A percentile compares a stretch with the other conserved stretches of the same genome.
Evolutionary conservation across 2,113 vertebrate species (phyloP).

Genomic region (Pseudopodoces humilis): DNA sequence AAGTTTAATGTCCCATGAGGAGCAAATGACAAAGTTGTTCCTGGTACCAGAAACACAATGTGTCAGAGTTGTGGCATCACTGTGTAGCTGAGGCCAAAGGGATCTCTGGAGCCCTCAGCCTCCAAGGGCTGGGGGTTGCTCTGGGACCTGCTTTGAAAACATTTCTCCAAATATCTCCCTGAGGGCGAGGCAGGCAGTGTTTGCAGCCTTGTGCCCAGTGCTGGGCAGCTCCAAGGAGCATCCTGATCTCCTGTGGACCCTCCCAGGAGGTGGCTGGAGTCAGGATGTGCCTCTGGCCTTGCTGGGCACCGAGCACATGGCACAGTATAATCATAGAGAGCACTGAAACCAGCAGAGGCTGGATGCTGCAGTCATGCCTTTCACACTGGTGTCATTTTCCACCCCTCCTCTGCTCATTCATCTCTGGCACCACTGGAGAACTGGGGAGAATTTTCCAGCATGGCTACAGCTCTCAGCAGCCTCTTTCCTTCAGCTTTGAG

Average conservation of each 20-base stretch:
- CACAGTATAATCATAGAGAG: not conserved
- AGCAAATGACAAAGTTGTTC: not conserved
- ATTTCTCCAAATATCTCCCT: not conserved
- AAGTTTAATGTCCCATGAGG: not conserved
- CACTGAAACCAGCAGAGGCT: not conserved
- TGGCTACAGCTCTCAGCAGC: not conserved
- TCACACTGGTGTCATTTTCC: not conserved
- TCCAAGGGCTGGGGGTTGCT: not conserved
- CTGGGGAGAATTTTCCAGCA: not conserved
- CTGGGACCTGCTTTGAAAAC: not conserved
- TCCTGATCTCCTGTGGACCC: not conserved
- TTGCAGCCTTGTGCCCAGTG: not conserved
- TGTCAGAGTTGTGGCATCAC: not conserved
- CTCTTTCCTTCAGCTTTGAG: not conserved
- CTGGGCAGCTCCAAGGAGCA: not conserved
- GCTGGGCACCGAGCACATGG: not conserved
- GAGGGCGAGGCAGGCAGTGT: not conserved
- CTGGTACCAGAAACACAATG: accelerated
- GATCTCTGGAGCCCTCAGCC: not conserved
- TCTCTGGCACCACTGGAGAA: not conserved
- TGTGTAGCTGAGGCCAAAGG: not conserved
- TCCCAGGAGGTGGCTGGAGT: not conserved
- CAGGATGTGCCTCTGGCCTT: not conserved
- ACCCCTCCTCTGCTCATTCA: not conserved
- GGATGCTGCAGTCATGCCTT: not conserved